These are phyloP conservation scores for Drosophila erecta DNA, from an alignment of 1,140 invertebrate genomes.

Conservation along the genomic window DNA sequence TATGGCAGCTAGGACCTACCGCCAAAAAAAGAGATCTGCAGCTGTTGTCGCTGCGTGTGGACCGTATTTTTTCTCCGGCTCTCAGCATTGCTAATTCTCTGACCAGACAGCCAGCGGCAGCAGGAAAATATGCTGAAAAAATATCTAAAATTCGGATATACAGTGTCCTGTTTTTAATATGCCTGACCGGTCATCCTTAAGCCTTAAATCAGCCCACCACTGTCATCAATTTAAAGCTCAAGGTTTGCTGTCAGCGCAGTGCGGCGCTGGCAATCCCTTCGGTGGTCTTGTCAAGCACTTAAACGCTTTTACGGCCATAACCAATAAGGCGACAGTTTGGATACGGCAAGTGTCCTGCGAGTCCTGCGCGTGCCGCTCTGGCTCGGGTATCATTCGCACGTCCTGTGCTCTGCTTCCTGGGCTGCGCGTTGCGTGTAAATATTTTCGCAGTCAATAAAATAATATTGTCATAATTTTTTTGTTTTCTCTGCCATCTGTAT, in stretches of 20 bases:
- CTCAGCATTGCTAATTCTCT: conserved; percentile 49
- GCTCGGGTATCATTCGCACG: conserved; percentile 49
- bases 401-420: conserved; percentile 13
- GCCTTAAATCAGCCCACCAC: conserved; percentile 25
- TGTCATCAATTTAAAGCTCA: conserved; percentile 45
- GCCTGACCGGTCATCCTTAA: conserved; percentile 18
- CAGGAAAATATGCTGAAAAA: conserved; percentile 33
- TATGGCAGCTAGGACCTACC: not conserved
- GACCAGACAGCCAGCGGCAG: conserved; percentile 16
- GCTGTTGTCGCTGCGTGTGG: conserved; percentile 23
- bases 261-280: conserved; percentile 20
- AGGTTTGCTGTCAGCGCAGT: conserved; percentile 10
- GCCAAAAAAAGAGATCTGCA: conserved; percentile 17
- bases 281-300: conserved; percentile 42
- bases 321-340: conserved; percentile 67
- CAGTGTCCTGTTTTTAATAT: conserved; percentile 22
- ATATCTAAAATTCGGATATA: conserved; percentile 32
- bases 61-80: conserved; percentile 16
- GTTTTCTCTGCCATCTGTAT: conserved; percentile 36
- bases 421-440: conserved; percentile 71
- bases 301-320: conserved; percentile 65
- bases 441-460: conserved; percentile 83
- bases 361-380: conserved; percentile 57
- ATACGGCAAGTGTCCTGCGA: conserved; percentile 12
- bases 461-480: conserved; percentile 78